phyloP scores from a whole-genome alignment of 2,797 vertebrate genomes.

The Neosilurus hyrtlii region DNA sequence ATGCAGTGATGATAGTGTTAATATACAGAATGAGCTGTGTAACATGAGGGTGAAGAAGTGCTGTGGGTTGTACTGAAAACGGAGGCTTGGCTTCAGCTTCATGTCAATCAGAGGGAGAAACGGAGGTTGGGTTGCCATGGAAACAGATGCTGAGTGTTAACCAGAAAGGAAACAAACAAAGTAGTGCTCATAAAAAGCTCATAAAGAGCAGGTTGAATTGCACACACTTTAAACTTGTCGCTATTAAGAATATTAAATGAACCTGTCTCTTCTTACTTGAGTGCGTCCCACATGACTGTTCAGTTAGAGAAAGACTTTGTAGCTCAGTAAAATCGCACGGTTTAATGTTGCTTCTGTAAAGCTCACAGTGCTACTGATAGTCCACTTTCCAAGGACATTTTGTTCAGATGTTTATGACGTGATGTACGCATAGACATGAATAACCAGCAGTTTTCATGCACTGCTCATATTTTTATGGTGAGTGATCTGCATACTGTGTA shows the following conservation, averaged over 20 bases:
- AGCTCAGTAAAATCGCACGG: slow-evolving; percentile 14
- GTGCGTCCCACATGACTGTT: slow-evolving; percentile 2
- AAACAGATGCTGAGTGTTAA: slow-evolving; percentile 77
- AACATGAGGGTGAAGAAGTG: slow-evolving; percentile 18
- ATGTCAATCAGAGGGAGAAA: slow-evolving; percentile 61
- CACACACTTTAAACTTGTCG: slow-evolving; percentile 17
- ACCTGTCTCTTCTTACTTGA: slow-evolving; percentile 21
- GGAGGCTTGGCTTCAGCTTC: slow-evolving; percentile 44
- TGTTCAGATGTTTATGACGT: slow-evolving; percentile 11
- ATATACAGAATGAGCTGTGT: slow-evolving; percentile 2
- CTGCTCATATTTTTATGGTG: background rate
- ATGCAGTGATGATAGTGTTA: background rate
- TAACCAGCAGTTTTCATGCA: slow-evolving; percentile 21
- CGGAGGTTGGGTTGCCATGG: slow-evolving; percentile 76
- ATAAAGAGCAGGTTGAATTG: slow-evolving; percentile 60
- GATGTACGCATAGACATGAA: background rate
- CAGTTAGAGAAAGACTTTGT: background rate
- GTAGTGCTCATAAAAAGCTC: slow-evolving; percentile 67
- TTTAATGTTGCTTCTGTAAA: slow-evolving; percentile 24
- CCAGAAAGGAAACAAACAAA: slow-evolving; percentile 80
- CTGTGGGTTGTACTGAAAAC: slow-evolving; percentile 20
- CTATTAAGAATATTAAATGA: slow-evolving; percentile 2
- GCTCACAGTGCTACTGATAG: background rate
- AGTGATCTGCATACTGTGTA: slow-evolving; percentile 12
- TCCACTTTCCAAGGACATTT: slow-evolving; percentile 2